Evolutionary conservation across 2,888 invertebrate genomes (phyloP).

Genomic region (Ptychoptera albimana): DNA sequence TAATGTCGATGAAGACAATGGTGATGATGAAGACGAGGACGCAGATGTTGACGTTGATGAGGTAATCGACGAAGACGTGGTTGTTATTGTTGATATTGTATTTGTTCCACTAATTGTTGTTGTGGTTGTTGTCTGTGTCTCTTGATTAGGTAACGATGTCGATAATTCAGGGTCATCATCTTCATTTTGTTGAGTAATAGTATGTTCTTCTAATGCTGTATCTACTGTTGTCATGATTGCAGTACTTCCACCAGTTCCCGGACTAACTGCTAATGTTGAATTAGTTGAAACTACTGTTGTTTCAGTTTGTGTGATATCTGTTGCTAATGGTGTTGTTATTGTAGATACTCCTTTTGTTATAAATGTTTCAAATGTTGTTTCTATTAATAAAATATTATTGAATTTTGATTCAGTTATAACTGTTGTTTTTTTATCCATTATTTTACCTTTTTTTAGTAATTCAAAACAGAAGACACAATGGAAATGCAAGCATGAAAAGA

Average conservation of each 20-base stretch:
- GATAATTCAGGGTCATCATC: too few relatives aligned
- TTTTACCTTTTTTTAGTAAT: constrained; percentile 1
- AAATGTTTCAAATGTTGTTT: constrained; percentile 20
- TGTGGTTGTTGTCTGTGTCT: not conserved
- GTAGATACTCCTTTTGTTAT: constrained; percentile 18
- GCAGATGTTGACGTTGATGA: too few relatives aligned
- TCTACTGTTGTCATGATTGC: not conserved
- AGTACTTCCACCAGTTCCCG: constrained; percentile 1
- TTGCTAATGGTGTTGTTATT: constrained; percentile 23
- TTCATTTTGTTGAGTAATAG: not conserved
- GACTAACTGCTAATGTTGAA: constrained; percentile 28
- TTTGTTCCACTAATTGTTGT: not conserved
- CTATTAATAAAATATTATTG: constrained; percentile 6
- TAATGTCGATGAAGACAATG: constrained; percentile 2
- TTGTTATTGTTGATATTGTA: too few relatives aligned
- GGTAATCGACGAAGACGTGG: too few relatives aligned
- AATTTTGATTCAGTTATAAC: constrained; percentile 13
- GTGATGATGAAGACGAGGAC: constrained; percentile 14
- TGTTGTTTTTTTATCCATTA: constrained; percentile 29
- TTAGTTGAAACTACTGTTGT: constrained; percentile 12
- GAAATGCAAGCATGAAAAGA: not conserved
- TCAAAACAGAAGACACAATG: not conserved
- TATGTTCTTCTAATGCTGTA: constrained; percentile 3
- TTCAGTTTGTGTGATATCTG: constrained; percentile 14
- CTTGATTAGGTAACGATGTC: not conserved